Evolutionary conservation across 2,888 invertebrate species (phyloP).

Genomic region (Blera fallax): DNA sequence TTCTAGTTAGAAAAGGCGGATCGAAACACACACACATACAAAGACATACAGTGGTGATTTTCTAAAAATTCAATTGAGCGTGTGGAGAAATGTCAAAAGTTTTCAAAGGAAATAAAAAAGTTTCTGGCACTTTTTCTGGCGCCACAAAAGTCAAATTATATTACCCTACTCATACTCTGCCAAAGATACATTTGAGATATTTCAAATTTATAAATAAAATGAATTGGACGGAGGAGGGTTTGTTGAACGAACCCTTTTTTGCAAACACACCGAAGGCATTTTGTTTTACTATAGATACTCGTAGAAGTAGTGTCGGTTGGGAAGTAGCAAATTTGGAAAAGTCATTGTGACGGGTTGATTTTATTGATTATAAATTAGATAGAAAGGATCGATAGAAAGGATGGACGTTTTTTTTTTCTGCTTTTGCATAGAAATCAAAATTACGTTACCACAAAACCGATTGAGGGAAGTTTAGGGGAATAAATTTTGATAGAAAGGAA

Average conservation of each 20-base stretch:
- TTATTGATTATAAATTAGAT: slow-evolving; percentile 61
- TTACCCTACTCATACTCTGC: background rate
- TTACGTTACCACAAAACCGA: slow-evolving; percentile 20
- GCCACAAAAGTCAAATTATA: slow-evolving; percentile 8
- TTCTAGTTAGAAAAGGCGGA: background rate
- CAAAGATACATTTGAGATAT: background rate
- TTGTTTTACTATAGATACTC: no score
- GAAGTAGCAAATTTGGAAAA: slow-evolving; percentile 18
- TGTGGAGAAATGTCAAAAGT: slow-evolving; percentile 32
- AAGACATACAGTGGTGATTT: background rate
- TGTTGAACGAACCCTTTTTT: background rate
- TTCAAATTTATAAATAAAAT: background rate
- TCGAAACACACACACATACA: background rate
- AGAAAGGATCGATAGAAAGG: slow-evolving; percentile 8
- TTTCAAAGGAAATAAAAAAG: background rate
- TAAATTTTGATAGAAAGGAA: background rate
- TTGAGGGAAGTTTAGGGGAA: slow-evolving; percentile 1
- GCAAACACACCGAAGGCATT: background rate
- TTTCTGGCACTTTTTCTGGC: slow-evolving; percentile 2
- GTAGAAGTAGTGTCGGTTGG: background rate
- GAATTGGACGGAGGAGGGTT: background rate
- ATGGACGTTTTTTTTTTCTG: background rate
- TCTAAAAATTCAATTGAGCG: slow-evolving; percentile 13
- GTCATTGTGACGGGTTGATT: slow-evolving; percentile 52
- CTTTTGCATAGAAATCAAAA: slow-evolving; percentile 35